Base-by-base conservation (phyloP, 1,140 invertebrate species). In the Aleiodes sp. region DNA sequence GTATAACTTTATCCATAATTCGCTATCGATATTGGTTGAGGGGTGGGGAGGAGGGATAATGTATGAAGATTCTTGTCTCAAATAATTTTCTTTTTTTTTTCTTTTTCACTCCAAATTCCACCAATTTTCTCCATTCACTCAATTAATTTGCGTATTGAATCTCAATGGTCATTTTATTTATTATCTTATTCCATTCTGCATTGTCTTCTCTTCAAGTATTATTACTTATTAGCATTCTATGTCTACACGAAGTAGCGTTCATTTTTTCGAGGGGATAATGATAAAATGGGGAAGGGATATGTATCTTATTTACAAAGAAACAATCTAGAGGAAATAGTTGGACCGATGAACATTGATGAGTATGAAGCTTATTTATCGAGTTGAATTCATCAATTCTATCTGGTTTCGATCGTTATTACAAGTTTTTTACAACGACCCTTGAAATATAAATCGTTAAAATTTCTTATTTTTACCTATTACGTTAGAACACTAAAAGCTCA, bases 231-330 rank as follows among this genome's bases (percentile, higher is more conserved):
- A 52, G 46, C 46, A 19, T 26, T 24, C 46, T 52, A 76, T 64
- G 67, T 75, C 74, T 80, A 78, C 76, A 63, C 31, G 43, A 31
- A 4, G 57, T 33, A 64, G 21, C 39, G 8, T 37, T 41, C 39
- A 28, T 33, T 64, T 8, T 21, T 61, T 8, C 7, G 26, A 52
- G 39, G 14, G 14, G 33, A 33, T 56, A 8, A 31, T 31, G 63
- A 14, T 28, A n/a, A 65, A n/a, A 39, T 8, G 43, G 43, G 21
- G 56, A 28, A 70, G 71, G 72, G 81, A 83, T 83, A 84, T 84
- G 81, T 83, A 78, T 83, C 72, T 84, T 84, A 84, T 84, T 75
- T 84, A 84, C 82, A 84, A 81, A 81, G 73, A 80, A 73, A 72
- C 65, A 68, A 64, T 66, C 76, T 78, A 78, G 31, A 72, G 75